A percentile compares a stretch with the other conserved stretches of the same genome.
These are phyloP conservation scores for Habroteleia sp. DNA, from an alignment of 2,888 invertebrate genomes.

Conservation along the genomic window DNA sequence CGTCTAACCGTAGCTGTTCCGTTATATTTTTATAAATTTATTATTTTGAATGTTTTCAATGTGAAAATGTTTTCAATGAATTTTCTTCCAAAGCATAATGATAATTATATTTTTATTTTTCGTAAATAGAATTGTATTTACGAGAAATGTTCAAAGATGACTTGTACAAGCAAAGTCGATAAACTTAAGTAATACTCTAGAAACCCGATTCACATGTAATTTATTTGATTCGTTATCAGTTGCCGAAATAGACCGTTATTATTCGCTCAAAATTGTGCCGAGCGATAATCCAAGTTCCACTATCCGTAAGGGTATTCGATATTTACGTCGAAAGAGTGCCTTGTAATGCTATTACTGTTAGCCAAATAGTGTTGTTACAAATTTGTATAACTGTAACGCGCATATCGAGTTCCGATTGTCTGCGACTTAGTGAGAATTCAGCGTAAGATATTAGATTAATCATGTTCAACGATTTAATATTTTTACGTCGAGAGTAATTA, in stretches of 20 bases:
- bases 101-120: conserved; percentile 4
- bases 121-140: conserved; percentile 2
- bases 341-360: conserved; percentile 37
- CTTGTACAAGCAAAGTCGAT: neutral
- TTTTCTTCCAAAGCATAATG: conserved; percentile 19
- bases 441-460: conserved; percentile 45
- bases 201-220: conserved; percentile 3
- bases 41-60: no score
- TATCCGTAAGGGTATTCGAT: conserved; percentile 22
- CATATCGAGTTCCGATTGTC: conserved; percentile 21
- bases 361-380: conserved; percentile 54
- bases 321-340: conserved; percentile 36
- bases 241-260: conserved; percentile 13
- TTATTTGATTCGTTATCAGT: neutral
- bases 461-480: conserved; percentile 20
- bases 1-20: no score
- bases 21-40: no score
- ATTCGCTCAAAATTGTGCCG: conserved; percentile 17
- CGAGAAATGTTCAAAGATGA: neutral
- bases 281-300: conserved; percentile 20
- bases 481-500: conserved; percentile 10
- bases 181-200: conserved; percentile 7
- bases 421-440: conserved; percentile 35
- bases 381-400: conserved; percentile 30
- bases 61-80: no score